Conservation (phyloP, 2,888 invertebrate species). For the Ptychoptera albimana region DNA sequence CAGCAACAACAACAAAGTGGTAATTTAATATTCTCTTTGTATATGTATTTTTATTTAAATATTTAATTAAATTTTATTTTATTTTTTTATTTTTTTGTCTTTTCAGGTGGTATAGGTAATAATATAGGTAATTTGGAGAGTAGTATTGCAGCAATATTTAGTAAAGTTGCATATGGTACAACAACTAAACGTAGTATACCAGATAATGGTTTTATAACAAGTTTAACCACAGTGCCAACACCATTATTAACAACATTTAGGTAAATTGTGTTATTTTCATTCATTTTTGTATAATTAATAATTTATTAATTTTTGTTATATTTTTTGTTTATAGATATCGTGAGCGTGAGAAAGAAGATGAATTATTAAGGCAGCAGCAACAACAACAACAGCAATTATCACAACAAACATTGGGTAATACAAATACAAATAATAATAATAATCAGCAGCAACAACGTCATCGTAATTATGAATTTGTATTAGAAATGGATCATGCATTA, state of each 20-base stretch:
- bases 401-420: not conserved
- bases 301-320: not conserved
- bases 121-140: slow-evolving; percentile 43
- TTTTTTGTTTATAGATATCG: slow-evolving; percentile 4
- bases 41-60: too few species aligned
- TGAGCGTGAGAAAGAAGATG: slow-evolving; percentile 14
- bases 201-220: slow-evolving; percentile 41
- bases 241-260: slow-evolving; percentile 41
- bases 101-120: slow-evolving; percentile 30
- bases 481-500: slow-evolving; percentile 56
- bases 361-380: slow-evolving; percentile 11
- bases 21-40: too few species aligned
- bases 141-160: slow-evolving; percentile 49
- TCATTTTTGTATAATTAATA: not conserved
- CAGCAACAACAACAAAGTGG: too few species aligned
- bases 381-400: too few species aligned
- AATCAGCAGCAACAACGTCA: slow-evolving; percentile 15
- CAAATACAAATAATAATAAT: slow-evolving; percentile 14
- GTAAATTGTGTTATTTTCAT: slow-evolving; percentile 16
- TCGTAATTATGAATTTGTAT: slow-evolving; percentile 44
- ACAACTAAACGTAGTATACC: slow-evolving; percentile 51
- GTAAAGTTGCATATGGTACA: slow-evolving; percentile 51
- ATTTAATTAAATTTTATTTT: too few species aligned
- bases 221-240: slow-evolving; percentile 45
- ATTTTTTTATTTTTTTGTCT: too few species aligned